Evolutionary conservation across 2,888 invertebrate species (phyloP).

Genomic region (Trissonchulus latispiculum): DNA sequence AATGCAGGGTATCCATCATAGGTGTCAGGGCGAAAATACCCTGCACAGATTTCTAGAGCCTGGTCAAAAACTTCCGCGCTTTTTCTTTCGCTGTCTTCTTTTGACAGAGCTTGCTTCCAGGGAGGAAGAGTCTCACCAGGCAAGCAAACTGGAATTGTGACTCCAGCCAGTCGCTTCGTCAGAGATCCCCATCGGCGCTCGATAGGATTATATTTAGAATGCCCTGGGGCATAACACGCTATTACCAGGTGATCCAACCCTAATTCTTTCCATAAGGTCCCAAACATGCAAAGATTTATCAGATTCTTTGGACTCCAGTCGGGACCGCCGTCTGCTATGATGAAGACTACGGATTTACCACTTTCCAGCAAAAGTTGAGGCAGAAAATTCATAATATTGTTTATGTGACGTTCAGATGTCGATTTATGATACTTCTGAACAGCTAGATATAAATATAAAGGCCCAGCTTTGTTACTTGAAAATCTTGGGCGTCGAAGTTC

Average conservation of each 20-base stretch:
- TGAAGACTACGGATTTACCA: neutral
- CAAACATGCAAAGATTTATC: neutral
- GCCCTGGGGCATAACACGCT: neutral
- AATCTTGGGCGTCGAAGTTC: neutral
- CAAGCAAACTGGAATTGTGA: neutral
- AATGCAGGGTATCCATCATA: neutral
- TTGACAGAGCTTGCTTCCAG: neutral
- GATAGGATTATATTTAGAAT: neutral
- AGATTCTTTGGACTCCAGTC: neutral
- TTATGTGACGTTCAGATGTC: neutral
- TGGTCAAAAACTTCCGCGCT: neutral
- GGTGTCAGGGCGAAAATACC: neutral
- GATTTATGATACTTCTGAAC: neutral
- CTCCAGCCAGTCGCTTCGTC: neutral
- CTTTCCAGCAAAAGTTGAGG: neutral
- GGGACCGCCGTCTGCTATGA: neutral
- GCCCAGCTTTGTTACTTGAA: neutral
- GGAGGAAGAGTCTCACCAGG: neutral
- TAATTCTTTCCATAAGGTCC: neutral
- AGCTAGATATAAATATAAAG: neutral
- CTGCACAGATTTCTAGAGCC: neutral
- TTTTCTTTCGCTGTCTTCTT: neutral
- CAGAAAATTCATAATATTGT: neutral
- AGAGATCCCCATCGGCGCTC: neutral
- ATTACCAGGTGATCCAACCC: neutral